Conservation (phyloP, 2,888 invertebrate genomes). For the Pomacea canaliculata region DNA sequence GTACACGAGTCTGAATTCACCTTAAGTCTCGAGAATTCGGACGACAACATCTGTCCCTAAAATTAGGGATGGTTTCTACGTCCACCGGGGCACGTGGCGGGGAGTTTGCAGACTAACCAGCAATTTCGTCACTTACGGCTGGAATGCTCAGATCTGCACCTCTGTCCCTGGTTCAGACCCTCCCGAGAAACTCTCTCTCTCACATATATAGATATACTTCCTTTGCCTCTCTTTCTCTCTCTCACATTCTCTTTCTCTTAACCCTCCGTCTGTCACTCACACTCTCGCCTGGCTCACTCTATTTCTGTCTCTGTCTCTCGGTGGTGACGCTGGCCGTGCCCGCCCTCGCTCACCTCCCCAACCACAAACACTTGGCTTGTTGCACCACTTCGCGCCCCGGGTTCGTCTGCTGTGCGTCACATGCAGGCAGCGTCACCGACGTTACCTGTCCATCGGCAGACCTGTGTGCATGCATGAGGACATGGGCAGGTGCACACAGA, state of each 20-base stretch:
- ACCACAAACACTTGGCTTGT: too few species aligned
- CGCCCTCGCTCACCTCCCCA: not conserved
- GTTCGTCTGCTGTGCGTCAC: too few species aligned
- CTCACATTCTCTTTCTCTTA: not conserved
- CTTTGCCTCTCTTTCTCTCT: not conserved
- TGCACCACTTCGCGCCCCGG: too few species aligned
- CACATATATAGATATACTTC: not conserved
- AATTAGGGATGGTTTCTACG: too few species aligned
- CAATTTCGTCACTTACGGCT: constrained; percentile 23
- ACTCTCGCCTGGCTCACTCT: too few species aligned
- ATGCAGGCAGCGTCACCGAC: too few species aligned
- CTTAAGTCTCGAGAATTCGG: not conserved
- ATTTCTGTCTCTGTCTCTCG: too few species aligned
- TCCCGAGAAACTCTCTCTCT: not conserved
- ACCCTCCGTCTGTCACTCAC: not conserved
- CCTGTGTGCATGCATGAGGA: too few species aligned
- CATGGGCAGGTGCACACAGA: too few species aligned
- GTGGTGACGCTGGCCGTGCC: not conserved
- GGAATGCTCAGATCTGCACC: constrained; percentile 24
- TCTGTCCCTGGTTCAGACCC: not conserved
- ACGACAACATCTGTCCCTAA: too few species aligned
- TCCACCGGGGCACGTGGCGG: not conserved
- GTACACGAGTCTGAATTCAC: not conserved
- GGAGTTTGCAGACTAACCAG: constrained; percentile 17
- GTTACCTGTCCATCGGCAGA: too few species aligned